These are phyloP conservation scores for Saguinus midas DNA, from an alignment of 2,113 vertebrate genomes.

Conservation along the genomic window DNA sequence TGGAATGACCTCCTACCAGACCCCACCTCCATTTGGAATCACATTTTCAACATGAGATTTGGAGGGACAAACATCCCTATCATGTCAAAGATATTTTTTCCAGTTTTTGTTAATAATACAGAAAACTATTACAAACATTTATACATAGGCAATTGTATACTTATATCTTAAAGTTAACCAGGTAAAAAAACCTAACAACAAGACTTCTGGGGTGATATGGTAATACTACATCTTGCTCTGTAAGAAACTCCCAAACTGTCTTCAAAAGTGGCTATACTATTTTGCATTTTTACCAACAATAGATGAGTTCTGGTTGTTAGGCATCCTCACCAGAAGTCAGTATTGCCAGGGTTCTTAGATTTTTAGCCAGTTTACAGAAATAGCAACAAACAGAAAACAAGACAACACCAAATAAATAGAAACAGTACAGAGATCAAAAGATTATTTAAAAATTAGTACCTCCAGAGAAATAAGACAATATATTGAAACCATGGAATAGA, in stretches of 20 bases:
- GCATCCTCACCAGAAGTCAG: not conserved
- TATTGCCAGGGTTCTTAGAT: not conserved
- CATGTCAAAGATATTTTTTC: no score
- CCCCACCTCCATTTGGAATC: fast-evolving
- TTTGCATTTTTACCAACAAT: not conserved
- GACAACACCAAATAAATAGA: not conserved
- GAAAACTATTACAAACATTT: not conserved
- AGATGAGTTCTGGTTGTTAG: not conserved
- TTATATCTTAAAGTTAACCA: not conserved
- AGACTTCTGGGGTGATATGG: not conserved
- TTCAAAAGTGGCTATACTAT: not conserved
- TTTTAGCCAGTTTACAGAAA: not conserved
- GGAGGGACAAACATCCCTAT: no score
- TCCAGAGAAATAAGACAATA: not conserved
- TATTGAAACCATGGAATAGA: not conserved
- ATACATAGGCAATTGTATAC: not conserved
- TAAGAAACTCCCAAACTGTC: not conserved
- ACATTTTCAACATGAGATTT: no score
- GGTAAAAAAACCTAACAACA: not conserved
- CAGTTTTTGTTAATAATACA: no score
- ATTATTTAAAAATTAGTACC: not conserved
- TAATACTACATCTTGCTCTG: not conserved
- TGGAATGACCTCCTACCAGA: no score
- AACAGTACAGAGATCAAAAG: not conserved
- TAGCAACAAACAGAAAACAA: not conserved